Percentiles rank a stretch among this genome's conserved stretches.
These are phyloP conservation scores for Phengaris arion DNA, from an alignment of 2,888 invertebrate genomes.

Conservation along the genomic window DNA sequence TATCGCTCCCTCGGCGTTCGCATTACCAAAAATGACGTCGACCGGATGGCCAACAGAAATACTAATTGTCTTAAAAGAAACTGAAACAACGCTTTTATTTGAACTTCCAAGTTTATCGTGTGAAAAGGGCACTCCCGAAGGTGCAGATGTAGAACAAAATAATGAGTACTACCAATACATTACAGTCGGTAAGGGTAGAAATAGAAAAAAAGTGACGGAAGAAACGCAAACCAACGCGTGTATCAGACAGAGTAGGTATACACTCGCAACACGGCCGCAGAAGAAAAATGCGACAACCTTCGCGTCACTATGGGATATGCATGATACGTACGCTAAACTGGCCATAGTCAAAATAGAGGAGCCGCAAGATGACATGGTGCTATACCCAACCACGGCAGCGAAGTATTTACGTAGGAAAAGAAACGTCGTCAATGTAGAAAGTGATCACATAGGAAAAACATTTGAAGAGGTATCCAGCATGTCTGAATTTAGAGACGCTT, in stretches of 20 bases:
- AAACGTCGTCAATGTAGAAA: slow-evolving; percentile 34
- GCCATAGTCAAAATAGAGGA: slow-evolving; percentile 52
- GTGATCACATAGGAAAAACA: slow-evolving; percentile 45
- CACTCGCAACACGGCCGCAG: slow-evolving; percentile 76
- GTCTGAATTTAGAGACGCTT: slow-evolving; percentile 80
- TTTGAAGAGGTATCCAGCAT: slow-evolving; percentile 54
- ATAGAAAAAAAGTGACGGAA: slow-evolving; percentile 82
- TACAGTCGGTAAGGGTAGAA: slow-evolving; percentile 83
- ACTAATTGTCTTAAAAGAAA: slow-evolving; percentile 82
- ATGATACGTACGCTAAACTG: slow-evolving; percentile 82
- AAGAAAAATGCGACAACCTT: slow-evolving; percentile 81
- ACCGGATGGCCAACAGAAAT: slow-evolving; percentile 77
- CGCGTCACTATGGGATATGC: slow-evolving; percentile 89
- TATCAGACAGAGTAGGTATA: slow-evolving; percentile 82
- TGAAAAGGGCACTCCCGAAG: slow-evolving; percentile 80
- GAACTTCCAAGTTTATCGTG: slow-evolving; percentile 83
- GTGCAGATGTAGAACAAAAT: slow-evolving; percentile 75
- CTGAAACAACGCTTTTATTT: slow-evolving; percentile 81
- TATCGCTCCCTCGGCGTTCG: slow-evolving; percentile 65
- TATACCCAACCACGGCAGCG: slow-evolving; percentile 64
- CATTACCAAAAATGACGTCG: slow-evolving; percentile 57
- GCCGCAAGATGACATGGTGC: slow-evolving; percentile 69
- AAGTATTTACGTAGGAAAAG: slow-evolving; percentile 54
- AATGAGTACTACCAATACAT: slow-evolving; percentile 84
- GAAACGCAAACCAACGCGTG: slow-evolving; percentile 84